These are phyloP conservation scores for Mugil cephalus DNA, from an alignment of 2,113 vertebrate genomes.

Conservation along the genomic window DNA sequence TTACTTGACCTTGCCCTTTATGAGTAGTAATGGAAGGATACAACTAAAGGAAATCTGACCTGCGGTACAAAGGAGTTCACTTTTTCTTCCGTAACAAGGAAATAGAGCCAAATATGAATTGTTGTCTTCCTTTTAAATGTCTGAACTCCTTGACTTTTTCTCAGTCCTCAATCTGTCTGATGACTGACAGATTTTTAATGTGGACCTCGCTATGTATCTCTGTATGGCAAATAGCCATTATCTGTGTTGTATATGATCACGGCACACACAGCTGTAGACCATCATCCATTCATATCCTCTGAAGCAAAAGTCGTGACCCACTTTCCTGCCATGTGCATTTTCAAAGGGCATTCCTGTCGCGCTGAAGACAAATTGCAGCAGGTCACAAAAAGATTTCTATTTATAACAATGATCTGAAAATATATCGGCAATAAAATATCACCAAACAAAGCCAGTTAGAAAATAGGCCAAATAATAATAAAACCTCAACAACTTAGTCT, in stretches of 20 bases:
- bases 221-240: not conserved
- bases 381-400: not conserved
- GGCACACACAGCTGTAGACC: not conserved
- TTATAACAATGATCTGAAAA: not conserved
- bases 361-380: slow-evolving; percentile 12
- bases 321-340: slow-evolving; percentile 17
- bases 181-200: not conserved
- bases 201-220: not conserved
- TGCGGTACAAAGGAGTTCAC: not conserved
- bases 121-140: not conserved
- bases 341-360: slow-evolving; percentile 34
- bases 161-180: too few species aligned
- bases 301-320: slow-evolving; percentile 10
- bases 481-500: too few species aligned
- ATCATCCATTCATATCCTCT: not conserved
- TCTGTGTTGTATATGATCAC: slow-evolving; percentile 9
- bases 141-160: not conserved
- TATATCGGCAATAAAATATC: not conserved
- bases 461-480: not conserved
- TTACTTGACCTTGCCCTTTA: too few species aligned
- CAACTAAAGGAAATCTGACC: not conserved
- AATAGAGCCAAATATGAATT: too few species aligned
- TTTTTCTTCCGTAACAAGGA: too few species aligned
- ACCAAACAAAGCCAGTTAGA: not conserved
- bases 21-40: not conserved